These are phyloP conservation scores for Perizoma flavofasciatum DNA, from an alignment of 2,888 invertebrate genomes.

Conservation along the genomic window DNA sequence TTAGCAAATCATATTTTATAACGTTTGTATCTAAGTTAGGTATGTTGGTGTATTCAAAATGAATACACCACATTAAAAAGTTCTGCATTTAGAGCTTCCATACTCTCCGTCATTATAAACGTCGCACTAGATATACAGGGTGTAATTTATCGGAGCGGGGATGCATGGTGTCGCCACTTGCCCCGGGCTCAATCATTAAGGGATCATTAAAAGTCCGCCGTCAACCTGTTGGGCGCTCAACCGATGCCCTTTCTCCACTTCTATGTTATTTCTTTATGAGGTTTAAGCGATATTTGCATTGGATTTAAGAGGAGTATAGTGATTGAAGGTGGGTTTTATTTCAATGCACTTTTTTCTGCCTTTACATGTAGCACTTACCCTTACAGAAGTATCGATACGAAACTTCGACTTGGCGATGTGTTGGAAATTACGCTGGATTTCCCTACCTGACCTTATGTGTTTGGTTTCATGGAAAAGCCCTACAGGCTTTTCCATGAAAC, in stretches of 20 bases:
- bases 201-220: conserved; percentile 67
- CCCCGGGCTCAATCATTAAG: conserved; percentile 67
- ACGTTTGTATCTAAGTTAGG: too few species aligned
- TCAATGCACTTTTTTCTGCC: too few species aligned
- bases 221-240: conserved; percentile 56
- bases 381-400: too few species aligned
- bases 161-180: conserved; percentile 54
- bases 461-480: too few species aligned
- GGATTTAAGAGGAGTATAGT: conserved; percentile 23
- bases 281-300: conserved; percentile 44
- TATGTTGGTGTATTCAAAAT: too few species aligned
- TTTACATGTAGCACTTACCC: too few species aligned
- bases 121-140: conserved; percentile 28
- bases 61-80: conserved; percentile 15
- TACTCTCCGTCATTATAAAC: conserved; percentile 28
- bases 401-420: too few species aligned
- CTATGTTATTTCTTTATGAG: conserved; percentile 44
- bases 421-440: too few species aligned
- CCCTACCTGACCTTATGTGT: too few species aligned
- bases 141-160: conserved; percentile 47
- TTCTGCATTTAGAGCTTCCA: conserved; percentile 14
- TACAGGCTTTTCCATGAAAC: too few species aligned
- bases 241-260: conserved; percentile 52
- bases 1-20: too few species aligned
- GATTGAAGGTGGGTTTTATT: too few species aligned